Evolutionary conservation across 2,888 invertebrate species (phyloP), one percentile per base, ranked within the genome.

Genomic region (Ferrisia virgata): DNA sequence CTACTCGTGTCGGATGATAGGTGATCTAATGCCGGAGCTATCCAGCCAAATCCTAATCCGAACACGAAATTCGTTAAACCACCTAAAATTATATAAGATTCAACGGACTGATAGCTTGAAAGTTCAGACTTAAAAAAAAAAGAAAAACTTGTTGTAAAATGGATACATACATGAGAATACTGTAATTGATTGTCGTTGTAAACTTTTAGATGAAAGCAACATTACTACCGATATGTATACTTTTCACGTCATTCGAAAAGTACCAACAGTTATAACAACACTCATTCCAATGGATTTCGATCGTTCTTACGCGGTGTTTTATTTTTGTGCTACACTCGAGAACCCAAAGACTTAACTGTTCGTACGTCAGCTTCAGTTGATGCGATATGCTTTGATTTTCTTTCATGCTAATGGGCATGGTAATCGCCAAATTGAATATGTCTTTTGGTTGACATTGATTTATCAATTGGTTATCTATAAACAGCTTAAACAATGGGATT

Each of bases 21-120:
- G 9, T 82, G 25, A 15, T 31, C 39, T 13, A 82, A 9, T 13
- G 47, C 64, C 33, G 82, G 82, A 22, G 28, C 64, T n/a, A 53
- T 15, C 82, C 82, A 82, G 2, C 82, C 82, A 11, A 39, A 82
- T 36, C 64, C 82, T 31, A 64, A n/a, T 36, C 82, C 82, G 64
- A 82, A 53, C 1, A 33, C 72, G 25, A 40, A 79, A 15, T 18
- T 28, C 15, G 79, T 79, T 40, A 47, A 31, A 43, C 47, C 36
- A 8, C 72, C 72, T 76, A 11, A 31, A 69, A 69, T 69, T 31
- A 13, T n/a, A 31, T 11, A 9, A 53, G 18, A 22, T 53, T 53
- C 25, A 58, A 8, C 6, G 1, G 25, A 53, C n/a, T n/a, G 3
- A 9, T 4, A 64, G 22, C 53, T 22, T 22, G 22, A 18, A 22